Conservation (phyloP, 1,140 invertebrate species). For the Parasteatoda tepidariorum region DNA sequence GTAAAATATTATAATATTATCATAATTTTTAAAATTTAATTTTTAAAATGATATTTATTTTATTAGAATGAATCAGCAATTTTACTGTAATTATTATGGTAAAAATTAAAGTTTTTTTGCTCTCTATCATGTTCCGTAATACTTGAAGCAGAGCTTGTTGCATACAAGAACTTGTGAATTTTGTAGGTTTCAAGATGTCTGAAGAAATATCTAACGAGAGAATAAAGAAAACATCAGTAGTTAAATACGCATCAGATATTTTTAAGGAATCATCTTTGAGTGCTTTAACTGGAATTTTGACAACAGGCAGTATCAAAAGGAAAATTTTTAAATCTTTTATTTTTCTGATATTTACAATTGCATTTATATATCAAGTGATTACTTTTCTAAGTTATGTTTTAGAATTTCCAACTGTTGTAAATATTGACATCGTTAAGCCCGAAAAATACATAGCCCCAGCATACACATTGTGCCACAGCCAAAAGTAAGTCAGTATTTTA, state of each 20-base stretch:
- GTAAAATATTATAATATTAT: no score
- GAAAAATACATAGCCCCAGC: background rate
- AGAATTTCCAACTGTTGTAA: background rate
- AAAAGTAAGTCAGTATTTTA: no score
- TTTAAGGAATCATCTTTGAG: conserved; percentile 22
- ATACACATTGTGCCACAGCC: conserved; percentile 7
- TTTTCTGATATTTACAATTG: conserved; percentile 2
- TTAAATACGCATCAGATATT: background rate
- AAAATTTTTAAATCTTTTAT: conserved; percentile 11
- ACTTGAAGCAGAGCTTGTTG: no score
- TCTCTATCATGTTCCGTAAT: no score
- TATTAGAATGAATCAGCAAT: no score
- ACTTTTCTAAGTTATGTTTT: background rate
- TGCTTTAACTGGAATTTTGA: conserved; percentile 8
- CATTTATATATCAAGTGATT: conserved; percentile 20
- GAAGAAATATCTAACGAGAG: background rate
- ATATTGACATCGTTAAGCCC: conserved; percentile 5
- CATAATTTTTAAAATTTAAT: no score
- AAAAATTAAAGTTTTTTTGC: no score
- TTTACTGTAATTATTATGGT: no score
- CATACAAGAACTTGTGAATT: no score
- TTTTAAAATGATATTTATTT: no score
- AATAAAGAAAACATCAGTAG: background rate
- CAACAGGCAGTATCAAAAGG: background rate
- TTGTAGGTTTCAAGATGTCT: no score